Conservation (phyloP, 2,113 vertebrate species). For the Erythrocercus mccallii region DNA sequence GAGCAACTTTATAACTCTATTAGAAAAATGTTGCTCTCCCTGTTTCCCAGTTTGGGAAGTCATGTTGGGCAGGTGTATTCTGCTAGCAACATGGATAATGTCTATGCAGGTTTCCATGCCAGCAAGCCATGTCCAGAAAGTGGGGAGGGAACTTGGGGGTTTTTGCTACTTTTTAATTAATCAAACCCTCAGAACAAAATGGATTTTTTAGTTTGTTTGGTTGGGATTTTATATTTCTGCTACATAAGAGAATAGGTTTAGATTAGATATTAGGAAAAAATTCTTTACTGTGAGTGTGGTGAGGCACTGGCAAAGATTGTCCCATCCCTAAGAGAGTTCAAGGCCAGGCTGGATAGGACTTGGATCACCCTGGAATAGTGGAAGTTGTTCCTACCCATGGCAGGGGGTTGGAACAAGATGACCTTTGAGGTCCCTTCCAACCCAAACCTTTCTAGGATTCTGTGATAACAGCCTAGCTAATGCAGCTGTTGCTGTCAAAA, state of each 20-base stretch:
- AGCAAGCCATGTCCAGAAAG: background rate
- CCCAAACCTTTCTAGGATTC: background rate
- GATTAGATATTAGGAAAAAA: background rate
- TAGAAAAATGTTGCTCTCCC: background rate
- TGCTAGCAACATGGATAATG: background rate
- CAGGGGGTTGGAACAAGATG: background rate
- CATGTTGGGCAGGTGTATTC: background rate
- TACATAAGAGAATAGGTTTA: background rate
- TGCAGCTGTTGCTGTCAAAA: background rate
- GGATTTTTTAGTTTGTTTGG: background rate
- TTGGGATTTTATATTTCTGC: background rate
- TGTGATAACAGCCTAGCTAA: background rate
- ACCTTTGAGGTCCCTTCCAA: background rate
- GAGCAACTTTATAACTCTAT: background rate
- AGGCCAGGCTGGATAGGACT: background rate
- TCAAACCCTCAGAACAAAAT: background rate
- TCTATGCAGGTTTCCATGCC: background rate
- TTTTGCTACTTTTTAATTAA: background rate
- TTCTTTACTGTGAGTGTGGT: background rate
- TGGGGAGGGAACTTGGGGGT: background rate
- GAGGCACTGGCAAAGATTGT: background rate
- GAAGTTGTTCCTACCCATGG: background rate
- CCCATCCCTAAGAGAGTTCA: background rate
- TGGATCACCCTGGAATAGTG: background rate
- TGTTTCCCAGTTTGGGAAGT: background rate